Conservation (phyloP, 2,888 invertebrate genomes). For the Lapara coniferarum region DNA sequence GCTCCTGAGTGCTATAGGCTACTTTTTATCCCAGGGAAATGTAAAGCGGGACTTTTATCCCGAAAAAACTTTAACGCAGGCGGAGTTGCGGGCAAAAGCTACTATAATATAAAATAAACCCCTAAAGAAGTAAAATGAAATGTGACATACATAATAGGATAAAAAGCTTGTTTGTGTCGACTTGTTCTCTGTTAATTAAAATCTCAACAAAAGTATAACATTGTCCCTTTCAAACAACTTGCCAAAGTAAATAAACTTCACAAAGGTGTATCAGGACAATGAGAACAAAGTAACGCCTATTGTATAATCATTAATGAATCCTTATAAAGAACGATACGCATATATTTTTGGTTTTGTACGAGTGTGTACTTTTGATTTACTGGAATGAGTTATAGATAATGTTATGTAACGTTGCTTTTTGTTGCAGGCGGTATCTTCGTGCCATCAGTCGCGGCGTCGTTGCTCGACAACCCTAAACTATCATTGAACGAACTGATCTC, state of each 20-base stretch:
- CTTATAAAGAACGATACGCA: neutral
- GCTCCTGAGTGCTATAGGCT: too few relatives aligned
- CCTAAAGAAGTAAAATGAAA: too few relatives aligned
- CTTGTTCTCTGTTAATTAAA: too few relatives aligned
- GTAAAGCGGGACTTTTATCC: too few relatives aligned
- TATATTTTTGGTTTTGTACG: neutral
- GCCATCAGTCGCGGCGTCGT: conserved; percentile 80
- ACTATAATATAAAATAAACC: too few relatives aligned
- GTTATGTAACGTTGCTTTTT: conserved; percentile 28
- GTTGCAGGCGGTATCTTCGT: conserved; percentile 81
- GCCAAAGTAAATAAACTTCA: neutral
- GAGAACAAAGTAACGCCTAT: neutral
- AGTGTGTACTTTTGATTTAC: neutral
- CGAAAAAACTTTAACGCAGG: too few relatives aligned
- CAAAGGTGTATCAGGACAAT: neutral
- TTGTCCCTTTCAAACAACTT: neutral
- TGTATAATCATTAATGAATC: conserved; percentile 7
- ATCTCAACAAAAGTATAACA: neutral
- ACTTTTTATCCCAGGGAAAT: too few relatives aligned
- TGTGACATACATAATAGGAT: too few relatives aligned
- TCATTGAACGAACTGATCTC: conserved; percentile 84
- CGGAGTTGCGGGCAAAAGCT: too few relatives aligned
- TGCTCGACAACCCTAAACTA: conserved; percentile 80
- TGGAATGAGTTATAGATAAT: neutral
- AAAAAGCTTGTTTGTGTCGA: too few relatives aligned